Percentiles rank a stretch among this genome's conserved stretches.
Evolutionary conservation across 2,797 vertebrate genomes (phyloP).

Genomic region (Chanos chanos): DNA sequence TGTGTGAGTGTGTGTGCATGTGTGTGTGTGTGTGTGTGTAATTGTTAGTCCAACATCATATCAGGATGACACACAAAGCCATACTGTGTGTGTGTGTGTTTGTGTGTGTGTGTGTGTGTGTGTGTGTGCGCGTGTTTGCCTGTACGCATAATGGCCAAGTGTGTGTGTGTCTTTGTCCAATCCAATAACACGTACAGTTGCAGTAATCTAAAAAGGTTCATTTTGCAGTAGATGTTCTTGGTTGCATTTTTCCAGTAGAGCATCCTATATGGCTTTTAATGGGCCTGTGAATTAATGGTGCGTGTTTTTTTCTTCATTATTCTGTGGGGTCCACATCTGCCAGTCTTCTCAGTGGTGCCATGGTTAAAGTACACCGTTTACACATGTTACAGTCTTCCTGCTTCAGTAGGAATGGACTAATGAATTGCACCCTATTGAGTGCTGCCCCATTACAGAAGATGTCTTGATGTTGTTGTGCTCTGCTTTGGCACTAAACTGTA

Average conservation of each 20-base stretch:
- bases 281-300: background rate
- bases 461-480: constrained; percentile 25
- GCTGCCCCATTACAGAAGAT: constrained; percentile 16
- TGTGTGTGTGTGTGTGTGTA: background rate
- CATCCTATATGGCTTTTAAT: background rate
- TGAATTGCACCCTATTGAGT: constrained; percentile 39
- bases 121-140: background rate
- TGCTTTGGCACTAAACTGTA: constrained; percentile 17
- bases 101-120: background rate
- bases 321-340: constrained; percentile 3
- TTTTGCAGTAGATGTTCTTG: background rate
- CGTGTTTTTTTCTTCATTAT: constrained; percentile 28
- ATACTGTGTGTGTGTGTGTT: background rate
- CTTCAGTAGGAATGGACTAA: constrained; percentile 28
- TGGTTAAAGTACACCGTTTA: constrained; percentile 29
- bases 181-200: no score
- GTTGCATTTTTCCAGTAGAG: background rate
- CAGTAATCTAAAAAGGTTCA: constrained; percentile 1
- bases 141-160: background rate
- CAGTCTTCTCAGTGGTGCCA: constrained; percentile 1
- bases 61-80: no score
- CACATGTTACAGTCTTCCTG: constrained; percentile 11
- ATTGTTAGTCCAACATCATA: no score
- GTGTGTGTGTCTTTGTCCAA: no score
- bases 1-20: background rate